These are phyloP conservation scores for Chelmon rostratus DNA, from an alignment of 2,797 vertebrate genomes.

Conservation along the genomic window DNA sequence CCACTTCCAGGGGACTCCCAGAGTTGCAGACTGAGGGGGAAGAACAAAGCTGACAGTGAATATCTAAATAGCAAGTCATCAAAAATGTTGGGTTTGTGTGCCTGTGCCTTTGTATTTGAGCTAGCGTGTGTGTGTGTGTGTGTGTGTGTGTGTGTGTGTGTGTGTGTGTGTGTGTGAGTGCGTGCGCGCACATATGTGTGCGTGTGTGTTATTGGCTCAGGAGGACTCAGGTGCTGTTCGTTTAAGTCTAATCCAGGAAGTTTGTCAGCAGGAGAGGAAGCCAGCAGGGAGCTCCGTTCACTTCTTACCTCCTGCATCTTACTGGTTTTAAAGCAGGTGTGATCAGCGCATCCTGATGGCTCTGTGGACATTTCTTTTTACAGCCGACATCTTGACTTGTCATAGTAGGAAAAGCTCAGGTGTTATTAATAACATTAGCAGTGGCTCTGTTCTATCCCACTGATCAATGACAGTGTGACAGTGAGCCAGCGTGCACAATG, in stretches of 20 bases:
- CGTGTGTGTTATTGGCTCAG: conserved; percentile 4
- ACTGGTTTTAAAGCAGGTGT: conserved; percentile 52
- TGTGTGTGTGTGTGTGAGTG: conserved; percentile 32
- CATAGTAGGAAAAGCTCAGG: conserved; percentile 26
- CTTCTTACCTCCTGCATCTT: conserved; percentile 56
- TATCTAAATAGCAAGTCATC: conserved; percentile 59
- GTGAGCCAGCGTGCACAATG: not conserved
- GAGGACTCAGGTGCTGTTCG: conserved; percentile 62
- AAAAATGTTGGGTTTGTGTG: conserved; percentile 34
- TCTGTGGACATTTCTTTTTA: conserved; percentile 29
- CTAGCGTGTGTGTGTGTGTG: conserved; percentile 2
- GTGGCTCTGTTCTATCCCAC: not conserved
- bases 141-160: conserved; percentile 13
- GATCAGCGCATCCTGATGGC: conserved; percentile 49
- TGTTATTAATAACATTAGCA: conserved; percentile 31
- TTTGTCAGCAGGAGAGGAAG: conserved; percentile 74
- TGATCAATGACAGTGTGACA: not conserved
- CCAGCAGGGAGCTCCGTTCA: conserved; percentile 59
- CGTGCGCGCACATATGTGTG: conserved; percentile 14
- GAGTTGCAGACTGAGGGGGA: conserved; percentile 66
- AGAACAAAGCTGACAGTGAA: conserved; percentile 60
- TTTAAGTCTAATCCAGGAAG: conserved; percentile 76
- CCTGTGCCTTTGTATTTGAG: conserved; percentile 13
- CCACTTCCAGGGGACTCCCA: conserved; percentile 76
- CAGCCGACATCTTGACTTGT: conserved; percentile 35